phyloP scores from a whole-genome alignment of 2,797 vertebrate genomes.

The Smutsia temminckii region DNA sequence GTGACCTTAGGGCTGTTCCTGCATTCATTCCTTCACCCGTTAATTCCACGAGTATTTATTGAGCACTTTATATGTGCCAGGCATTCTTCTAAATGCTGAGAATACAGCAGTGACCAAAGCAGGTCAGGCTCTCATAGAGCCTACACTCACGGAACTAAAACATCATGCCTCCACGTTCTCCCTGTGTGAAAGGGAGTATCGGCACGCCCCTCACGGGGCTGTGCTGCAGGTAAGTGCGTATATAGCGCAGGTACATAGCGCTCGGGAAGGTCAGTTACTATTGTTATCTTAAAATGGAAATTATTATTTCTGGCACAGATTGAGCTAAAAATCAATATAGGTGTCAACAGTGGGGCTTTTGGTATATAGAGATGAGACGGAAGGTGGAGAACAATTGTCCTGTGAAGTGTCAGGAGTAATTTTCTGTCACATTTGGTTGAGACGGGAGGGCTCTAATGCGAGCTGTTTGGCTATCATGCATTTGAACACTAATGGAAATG shows the following conservation, averaged over 20 bases:
- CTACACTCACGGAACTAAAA: background rate
- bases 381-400: background rate
- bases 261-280: background rate
- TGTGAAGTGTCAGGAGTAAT: background rate
- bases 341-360: background rate
- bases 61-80: background rate
- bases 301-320: conserved; percentile 23
- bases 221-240: background rate
- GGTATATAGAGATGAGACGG: background rate
- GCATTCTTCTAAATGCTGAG: background rate
- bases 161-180: background rate
- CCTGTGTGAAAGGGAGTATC: background rate
- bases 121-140: background rate
- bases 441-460: background rate
- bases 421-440: conserved; percentile 25
- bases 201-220: background rate
- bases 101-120: background rate
- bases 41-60: background rate
- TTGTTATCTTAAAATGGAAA: conserved; percentile 49
- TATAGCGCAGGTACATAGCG: background rate
- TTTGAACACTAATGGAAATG: conserved; percentile 37
- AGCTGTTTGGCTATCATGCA: background rate
- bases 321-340: conserved; percentile 46
- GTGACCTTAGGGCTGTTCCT: background rate
- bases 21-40: background rate